These are phyloP conservation scores for Nephrotoma appendiculata DNA, from an alignment of 2,888 invertebrate species.

Conservation along the genomic window DNA sequence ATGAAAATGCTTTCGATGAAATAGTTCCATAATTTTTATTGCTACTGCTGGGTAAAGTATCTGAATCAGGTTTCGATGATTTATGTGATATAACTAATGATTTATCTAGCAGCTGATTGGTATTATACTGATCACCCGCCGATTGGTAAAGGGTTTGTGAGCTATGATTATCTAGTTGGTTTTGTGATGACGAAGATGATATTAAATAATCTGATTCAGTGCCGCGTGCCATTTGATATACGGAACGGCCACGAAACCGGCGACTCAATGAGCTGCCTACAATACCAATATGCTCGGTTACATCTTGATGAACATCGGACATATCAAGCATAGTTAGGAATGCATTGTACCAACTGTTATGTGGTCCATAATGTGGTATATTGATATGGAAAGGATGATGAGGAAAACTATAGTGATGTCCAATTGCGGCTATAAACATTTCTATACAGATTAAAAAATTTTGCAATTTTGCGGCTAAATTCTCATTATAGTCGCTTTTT, in stretches of 20 bases:
- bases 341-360: slow-evolving; percentile 51
- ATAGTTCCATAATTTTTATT: slow-evolving; percentile 6
- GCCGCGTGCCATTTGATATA: slow-evolving; percentile 58
- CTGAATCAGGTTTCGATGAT: slow-evolving; percentile 10
- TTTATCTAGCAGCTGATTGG: slow-evolving; percentile 3
- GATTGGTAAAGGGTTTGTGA: slow-evolving; percentile 11
- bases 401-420: slow-evolving; percentile 93
- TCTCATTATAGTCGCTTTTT: slow-evolving; percentile 28
- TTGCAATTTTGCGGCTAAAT: slow-evolving; percentile 70
- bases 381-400: slow-evolving; percentile 66
- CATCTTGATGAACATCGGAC: slow-evolving; percentile 87
- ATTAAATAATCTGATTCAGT: slow-evolving; percentile 38
- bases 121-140: not conserved
- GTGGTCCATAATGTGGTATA: slow-evolving; percentile 36
- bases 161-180: slow-evolving; percentile 15
- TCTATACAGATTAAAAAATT: slow-evolving; percentile 94
- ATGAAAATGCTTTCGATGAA: not conserved
- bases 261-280: slow-evolving; percentile 69
- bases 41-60: slow-evolving; percentile 8
- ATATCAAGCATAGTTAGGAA: slow-evolving; percentile 92
- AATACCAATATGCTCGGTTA: slow-evolving; percentile 83
- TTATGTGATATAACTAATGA: slow-evolving; percentile 14
- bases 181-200: slow-evolving; percentile 15
- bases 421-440: slow-evolving; percentile 92
- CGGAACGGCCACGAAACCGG: slow-evolving; percentile 58